Evolutionary conservation across 2,113 vertebrate species (phyloP), one percentile per base, ranked within the genome.

Genomic region (Tachycineta bicolor): DNA sequence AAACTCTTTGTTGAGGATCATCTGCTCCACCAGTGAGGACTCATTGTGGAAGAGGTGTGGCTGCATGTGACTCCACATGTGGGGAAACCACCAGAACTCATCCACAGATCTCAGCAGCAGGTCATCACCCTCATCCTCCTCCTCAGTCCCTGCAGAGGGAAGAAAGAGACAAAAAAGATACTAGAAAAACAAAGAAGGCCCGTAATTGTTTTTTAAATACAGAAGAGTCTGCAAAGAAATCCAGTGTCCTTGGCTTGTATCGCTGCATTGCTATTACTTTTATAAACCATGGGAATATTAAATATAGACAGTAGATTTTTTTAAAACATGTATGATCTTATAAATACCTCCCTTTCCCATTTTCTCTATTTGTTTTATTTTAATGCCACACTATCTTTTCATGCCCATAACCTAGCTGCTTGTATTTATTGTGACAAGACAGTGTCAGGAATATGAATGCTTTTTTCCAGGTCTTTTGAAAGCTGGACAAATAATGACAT

Each of bases 21-120:
- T 99, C 98, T 99, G 99, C 87, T 99, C 99, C 90, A 99, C 98
- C 84, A 99, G 97, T 1, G 99, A 99, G 0, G 99, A 99, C 94
- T 99, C 98, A 1, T 99, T 99, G 97, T 99, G 99, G 97, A 99
- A 99, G 93, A 99, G 99, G 64, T 99, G 99, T 75, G 99, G 99
- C 97, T 99, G 99, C 99, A 99, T 99, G 95, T 99, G 99, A 89
- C 99, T 99, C 99, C 99, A 99, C 99, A 99, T 99, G 95, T 99
- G 99, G 67, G 99, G 99, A 82, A 99, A 99, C 99, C 99, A 99
- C 99, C 99, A 99, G 98, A 99, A 99, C 93, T 99, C 99, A 68
- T 99, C 97, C 70, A 99, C 99, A 20, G 99, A 99, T 37, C 97
- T 96, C 88, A 99, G 91, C 67, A 99, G 95, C 63, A 99, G 97